Base-by-base conservation (phyloP, 2,113 vertebrate genomes). In the Poicephalus gulielmi region DNA sequence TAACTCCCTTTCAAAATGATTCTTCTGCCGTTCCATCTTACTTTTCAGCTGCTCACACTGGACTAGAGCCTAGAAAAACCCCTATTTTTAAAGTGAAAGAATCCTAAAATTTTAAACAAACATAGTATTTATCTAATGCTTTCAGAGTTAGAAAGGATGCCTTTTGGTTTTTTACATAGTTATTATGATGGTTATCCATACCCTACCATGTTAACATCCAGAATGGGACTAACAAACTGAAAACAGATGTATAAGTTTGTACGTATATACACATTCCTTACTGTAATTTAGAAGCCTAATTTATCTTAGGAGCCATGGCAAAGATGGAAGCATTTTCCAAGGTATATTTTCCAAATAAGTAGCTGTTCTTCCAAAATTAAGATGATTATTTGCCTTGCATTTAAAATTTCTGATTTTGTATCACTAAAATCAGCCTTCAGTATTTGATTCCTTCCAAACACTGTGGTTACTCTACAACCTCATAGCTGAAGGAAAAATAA, bases 31-130 rank as follows among this genome's bases (percentile, higher is more conserved):
- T 64, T 96, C 94, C 87, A 99, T 96, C 62, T 99, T 99, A 68
- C 95, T 98, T 96, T 97, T 98, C 87, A 99, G 67, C 91, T 99
- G 99, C 75, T 99, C 98, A 97, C 98, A 99, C 82, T 99, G 98
- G 66, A 99, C 98, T 79, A 98, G 91, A 85, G 98, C 98, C 99
- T 99, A 96, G 33, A 71, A 97, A 66, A 66, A 9, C 4, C 22
- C n/a, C 10, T 10, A 18, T 13, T 44, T 85, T 39, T 82, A 60
- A 76, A 76, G 12, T 79, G 14, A 44, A 83, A 83, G 57, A 71
- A 82, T 73, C 1, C 1, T 50, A 52, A 39, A 10, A 44, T 63
- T 55, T 46, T 53, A 53, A 73, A 82, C 18, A 89, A 53, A 49
- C 6, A 11, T 5, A 2, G 9, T 24, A 85, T 90, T 73, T 59